phyloP scores from a whole-genome alignment of 2,113 vertebrate genomes.

The Psettodes erumei region DNA sequence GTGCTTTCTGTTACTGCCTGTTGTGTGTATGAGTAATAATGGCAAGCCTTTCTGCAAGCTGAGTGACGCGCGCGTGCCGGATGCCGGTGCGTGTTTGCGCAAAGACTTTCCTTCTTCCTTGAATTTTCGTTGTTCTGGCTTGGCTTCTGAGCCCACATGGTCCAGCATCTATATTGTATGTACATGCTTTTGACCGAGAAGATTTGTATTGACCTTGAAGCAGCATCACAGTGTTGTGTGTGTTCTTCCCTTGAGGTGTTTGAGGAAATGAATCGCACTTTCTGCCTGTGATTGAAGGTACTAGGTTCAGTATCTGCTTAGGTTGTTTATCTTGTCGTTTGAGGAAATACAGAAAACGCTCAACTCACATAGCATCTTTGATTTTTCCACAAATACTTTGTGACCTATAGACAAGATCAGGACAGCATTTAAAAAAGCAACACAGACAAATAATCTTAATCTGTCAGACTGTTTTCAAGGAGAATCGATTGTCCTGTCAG shows the following conservation, averaged over 20 bases:
- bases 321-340: conserved; percentile 10
- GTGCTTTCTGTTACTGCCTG: conserved; percentile 23
- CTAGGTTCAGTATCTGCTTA: conserved; percentile 17
- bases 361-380: conserved; percentile 28
- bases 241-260: conserved; percentile 28
- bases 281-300: conserved; percentile 24
- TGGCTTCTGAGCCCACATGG: too few relatives aligned
- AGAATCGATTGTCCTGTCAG: conserved; percentile 37
- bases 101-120: background rate
- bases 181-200: too few relatives aligned
- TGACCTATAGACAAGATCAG: conserved; percentile 29
- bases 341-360: conserved; percentile 13
- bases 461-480: conserved; percentile 23
- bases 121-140: too few relatives aligned
- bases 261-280: conserved; percentile 48
- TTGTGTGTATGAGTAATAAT: conserved; percentile 4
- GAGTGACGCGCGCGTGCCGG: background rate
- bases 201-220: too few relatives aligned
- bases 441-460: conserved; percentile 18
- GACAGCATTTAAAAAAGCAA: conserved; percentile 23
- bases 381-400: conserved; percentile 5
- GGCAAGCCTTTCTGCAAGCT: background rate
- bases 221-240: background rate
- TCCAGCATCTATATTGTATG: conserved; percentile 22
- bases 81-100: background rate